Base-by-base conservation (phyloP, 2,113 vertebrate species). In the Eulemur rufifrons region DNA sequence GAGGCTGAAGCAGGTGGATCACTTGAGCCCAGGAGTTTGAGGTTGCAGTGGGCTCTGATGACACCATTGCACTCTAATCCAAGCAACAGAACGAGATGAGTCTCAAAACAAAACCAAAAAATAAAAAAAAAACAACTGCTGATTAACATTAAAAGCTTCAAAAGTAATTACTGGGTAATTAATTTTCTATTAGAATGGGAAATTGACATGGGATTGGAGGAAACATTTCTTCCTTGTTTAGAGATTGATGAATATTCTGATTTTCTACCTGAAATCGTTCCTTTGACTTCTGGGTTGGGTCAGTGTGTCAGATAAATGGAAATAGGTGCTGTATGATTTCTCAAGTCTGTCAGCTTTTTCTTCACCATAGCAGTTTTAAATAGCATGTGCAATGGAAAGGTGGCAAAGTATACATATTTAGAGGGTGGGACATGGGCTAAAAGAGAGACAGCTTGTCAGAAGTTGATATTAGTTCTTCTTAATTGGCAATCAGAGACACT, bases 401-500 rank as follows among this genome's bases (percentile, higher is more conserved):
- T 90, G 92, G 83, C 61, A 54, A 78, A 83, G 12, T 64, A 50
- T 34, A 42, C 32, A 17, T 73, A 89, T 96, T 77, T 93, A 91
- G 92, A 91, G 97, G 97, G 96, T 91, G 96, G 97, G 97, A 29
- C 27, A 87, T 52, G 91, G 54, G 20, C n/a, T 74, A 76, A 92
- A 77, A 91, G 32, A 54, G 2, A 84, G 25, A 50, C 45, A 90
- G 68, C 15, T 95, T 96, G 50, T 76, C 32, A 39, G 15, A 52
- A 92, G 21, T 94, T 95, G 73, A 59, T 93, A 76, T 18, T 39
- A 94, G 74, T 82, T 82, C 63, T 96, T 97, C 64, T 37, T 97
- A 97, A 78, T 96, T 97, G 83, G 54, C 96, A 95, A 21, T 68
- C 78, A 97, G 68, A 98, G 89, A 47, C 97, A 95, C 94, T 97